Evolutionary conservation across 2,888 invertebrate genomes (phyloP).

Genomic region (Caenorhabditis angaria): DNA sequence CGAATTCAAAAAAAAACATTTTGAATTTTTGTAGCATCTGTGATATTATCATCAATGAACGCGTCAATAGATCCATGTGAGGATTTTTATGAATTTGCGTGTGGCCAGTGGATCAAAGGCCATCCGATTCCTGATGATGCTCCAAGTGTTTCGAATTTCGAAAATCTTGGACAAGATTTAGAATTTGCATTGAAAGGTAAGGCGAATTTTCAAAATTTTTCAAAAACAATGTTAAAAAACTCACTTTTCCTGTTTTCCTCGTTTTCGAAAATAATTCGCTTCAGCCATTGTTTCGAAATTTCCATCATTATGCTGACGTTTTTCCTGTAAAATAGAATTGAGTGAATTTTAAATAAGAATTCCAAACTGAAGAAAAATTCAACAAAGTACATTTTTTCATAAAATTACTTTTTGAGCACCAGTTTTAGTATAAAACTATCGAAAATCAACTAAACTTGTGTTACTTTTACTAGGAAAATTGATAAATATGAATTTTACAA

Average conservation of each 20-base stretch:
- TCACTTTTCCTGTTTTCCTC: not conserved
- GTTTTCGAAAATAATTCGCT: too few species aligned
- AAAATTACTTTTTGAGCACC: too few species aligned
- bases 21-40: constrained; percentile 62
- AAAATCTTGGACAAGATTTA: constrained; percentile 70
- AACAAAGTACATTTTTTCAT: too few species aligned
- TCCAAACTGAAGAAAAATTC: too few species aligned
- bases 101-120: constrained; percentile 70
- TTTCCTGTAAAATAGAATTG: too few species aligned
- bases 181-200: constrained; percentile 71
- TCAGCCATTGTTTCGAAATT: too few species aligned
- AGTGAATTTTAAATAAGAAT: too few species aligned
- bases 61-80: constrained; percentile 69
- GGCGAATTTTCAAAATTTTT: not conserved
- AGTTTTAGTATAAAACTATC: too few species aligned
- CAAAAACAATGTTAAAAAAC: not conserved
- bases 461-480: too few species aligned
- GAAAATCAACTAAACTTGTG: too few species aligned
- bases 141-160: constrained; percentile 71
- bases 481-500: too few species aligned
- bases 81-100: constrained; percentile 72
- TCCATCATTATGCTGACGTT: too few species aligned
- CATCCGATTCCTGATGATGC: constrained; percentile 72
- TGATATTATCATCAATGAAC: constrained; percentile 72
- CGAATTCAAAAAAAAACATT: not conserved